Base-by-base conservation (phyloP, 2,888 invertebrate species). In the Parnassius smintheus region DNA sequence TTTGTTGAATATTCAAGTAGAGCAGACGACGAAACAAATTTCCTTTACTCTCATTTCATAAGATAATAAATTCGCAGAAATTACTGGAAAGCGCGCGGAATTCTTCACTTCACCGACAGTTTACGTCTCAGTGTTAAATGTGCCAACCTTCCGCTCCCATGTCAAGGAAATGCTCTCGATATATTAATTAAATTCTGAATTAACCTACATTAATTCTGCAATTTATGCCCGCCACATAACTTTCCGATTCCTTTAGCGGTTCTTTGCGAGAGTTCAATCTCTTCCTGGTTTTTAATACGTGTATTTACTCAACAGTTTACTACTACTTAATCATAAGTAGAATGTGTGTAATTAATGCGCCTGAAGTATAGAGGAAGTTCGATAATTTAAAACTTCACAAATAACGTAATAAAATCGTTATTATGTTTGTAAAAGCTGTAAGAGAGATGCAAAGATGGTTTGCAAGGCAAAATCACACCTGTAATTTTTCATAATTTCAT, bases 141-240 rank as follows among this genome's bases (percentile, higher is more conserved):
- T 48, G 41, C 42, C 52, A 59, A 64, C 64, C 64, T 64, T 64
- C 64, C 64, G 56, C 51, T 59, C 64, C 50, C 56, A 42, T 56
- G 56, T 56, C 59, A 56, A 64, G 64, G 64, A 52, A 64, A 64
- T 56, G 56, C 56, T 64, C 64, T 52, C 64, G 51, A 48, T 64
- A 51, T 64, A 64, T 59, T 60, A 63, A 63, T 63, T 63, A 56
- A 64, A 59, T 46, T 59, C 55, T 25, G 56, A 60, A 64, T 64
- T 64, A 63, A 63, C 63, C 59, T 56, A 59, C 63, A 63, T 63
- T 63, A 51, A 64, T 64, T 56, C 52, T 64, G 64, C 56, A 64
- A 52, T 64, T 64, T 60, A 64, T 60, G 25, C 25, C n/a, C 56
- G 42, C 48, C 52, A 22, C 52, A 55, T 22, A 50, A 55, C 55